phyloP scores from a whole-genome alignment of 2,113 vertebrate genomes.

The Muntiacus muntjak region DNA sequence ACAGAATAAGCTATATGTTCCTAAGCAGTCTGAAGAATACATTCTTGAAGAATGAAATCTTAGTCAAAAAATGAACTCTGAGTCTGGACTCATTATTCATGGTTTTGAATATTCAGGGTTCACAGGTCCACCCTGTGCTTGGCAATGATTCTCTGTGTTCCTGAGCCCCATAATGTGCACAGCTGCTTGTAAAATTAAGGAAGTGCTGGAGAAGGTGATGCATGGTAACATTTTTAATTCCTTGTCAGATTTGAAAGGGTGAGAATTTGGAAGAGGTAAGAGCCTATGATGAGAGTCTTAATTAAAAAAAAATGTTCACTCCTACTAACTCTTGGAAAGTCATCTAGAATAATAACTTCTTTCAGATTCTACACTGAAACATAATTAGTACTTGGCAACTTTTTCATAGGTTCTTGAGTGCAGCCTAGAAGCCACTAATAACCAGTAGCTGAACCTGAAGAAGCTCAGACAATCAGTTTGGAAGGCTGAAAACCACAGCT shows the following conservation, averaged over 20 bases:
- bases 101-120: neutral
- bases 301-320: slow-evolving; percentile 44
- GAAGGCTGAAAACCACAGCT: neutral
- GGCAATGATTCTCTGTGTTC: neutral
- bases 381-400: neutral
- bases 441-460: neutral
- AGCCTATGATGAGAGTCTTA: neutral
- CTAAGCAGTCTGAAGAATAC: neutral
- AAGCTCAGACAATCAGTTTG: neutral
- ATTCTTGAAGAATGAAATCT: neutral
- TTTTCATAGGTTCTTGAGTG: neutral
- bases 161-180: neutral
- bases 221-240: neutral
- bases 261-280: neutral
- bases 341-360: neutral
- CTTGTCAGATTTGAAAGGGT: neutral
- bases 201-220: neutral
- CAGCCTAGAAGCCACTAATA: neutral
- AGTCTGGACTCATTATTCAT: slow-evolving; percentile 6
- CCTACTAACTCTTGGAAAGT: neutral
- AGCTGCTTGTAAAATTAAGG: slow-evolving; percentile 16
- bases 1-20: neutral
- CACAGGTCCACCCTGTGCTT: neutral
- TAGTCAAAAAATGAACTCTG: neutral
- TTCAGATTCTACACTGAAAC: slow-evolving; percentile 20